Base-by-base conservation (phyloP, 2,888 invertebrate species). In the Leptarthrus brevirostris region DNA sequence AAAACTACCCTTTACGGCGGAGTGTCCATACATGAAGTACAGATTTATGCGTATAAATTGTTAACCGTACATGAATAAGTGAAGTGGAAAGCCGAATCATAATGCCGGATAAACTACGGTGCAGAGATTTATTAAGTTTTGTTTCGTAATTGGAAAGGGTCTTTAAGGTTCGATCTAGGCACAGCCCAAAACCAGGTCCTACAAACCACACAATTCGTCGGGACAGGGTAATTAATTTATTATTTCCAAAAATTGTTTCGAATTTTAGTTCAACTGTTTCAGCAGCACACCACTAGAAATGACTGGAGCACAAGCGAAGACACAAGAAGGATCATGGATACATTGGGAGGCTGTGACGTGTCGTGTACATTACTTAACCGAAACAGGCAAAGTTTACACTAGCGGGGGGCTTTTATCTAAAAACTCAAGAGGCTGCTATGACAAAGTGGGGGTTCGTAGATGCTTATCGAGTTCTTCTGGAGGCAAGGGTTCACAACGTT, bases 41-140 rank as follows among this genome's bases (percentile, higher is more conserved):
- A 61, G 61, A 61, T 40, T 61, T 72, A 72, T 72, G 72, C 20
- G 61, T 64, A 53, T 73, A 66, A 66, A 30, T 16, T 47, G 66
- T 53, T 73, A 73, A 26, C 66, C 66, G 44, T 73, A 73, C 73
- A 73, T 73, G 66, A 73, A 73, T 73, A 73, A 73, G 73, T 73
- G 66, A 73, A 73, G 73, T 66, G 66, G 73, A 73, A 73, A 64
- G 66, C 52, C 52, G 53, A 66, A 73, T 66, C 73, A 73, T 73
- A 73, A 73, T 66, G 34, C 44, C 40, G 73, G 66, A 73, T 64
- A 40, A 72, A 61, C 72, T 54, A 64, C 61, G 73, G 47, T 34
- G 34, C 5, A 22, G 61, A 72, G 64, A 73, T 73, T 73, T 73
- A 73, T 73, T 61, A 73, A 73, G 73, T 73, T 73, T 73, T 26